Conservation (phyloP, 2,113 vertebrate species). For the Lucifuga dentata region DNA sequence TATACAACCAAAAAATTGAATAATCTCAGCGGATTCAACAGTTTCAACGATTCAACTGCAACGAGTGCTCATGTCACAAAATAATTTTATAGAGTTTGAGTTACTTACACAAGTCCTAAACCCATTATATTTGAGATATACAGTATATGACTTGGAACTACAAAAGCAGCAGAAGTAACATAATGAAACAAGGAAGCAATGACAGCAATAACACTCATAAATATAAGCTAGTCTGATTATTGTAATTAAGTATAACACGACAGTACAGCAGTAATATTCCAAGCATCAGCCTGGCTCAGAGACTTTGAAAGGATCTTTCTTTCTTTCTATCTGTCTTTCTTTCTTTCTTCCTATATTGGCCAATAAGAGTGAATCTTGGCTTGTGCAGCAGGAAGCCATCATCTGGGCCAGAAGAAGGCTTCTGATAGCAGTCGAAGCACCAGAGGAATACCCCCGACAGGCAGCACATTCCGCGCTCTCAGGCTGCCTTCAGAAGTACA, state of each 20-base stretch:
- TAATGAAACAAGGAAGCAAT: constrained; percentile 34
- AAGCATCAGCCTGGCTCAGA: no score
- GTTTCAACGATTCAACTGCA: no score
- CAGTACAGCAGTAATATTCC: no score
- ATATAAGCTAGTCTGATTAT: constrained; percentile 41
- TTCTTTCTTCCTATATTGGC: constrained; percentile 1
- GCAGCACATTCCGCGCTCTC: constrained; percentile 59
- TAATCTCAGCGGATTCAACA: no score
- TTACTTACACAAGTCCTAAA: background rate
- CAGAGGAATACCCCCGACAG: constrained; percentile 42
- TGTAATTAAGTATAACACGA: no score
- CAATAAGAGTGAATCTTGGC: background rate
- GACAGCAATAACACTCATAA: constrained; percentile 11
- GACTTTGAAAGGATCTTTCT: no score
- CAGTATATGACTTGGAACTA: constrained; percentile 7
- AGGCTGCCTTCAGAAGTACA: constrained; percentile 70
- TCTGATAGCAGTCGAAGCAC: constrained; percentile 3
- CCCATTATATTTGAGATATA: constrained; percentile 19
- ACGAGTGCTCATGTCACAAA: no score
- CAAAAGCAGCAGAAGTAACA: constrained; percentile 2
- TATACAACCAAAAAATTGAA: no score
- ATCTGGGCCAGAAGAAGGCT: constrained; percentile 2
- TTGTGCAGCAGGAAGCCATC: constrained; percentile 24
- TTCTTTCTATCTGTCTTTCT: no score
- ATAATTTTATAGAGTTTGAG: no score